Conservation (phyloP, 2,888 invertebrate genomes). For the Amorpha juglandis region DNA sequence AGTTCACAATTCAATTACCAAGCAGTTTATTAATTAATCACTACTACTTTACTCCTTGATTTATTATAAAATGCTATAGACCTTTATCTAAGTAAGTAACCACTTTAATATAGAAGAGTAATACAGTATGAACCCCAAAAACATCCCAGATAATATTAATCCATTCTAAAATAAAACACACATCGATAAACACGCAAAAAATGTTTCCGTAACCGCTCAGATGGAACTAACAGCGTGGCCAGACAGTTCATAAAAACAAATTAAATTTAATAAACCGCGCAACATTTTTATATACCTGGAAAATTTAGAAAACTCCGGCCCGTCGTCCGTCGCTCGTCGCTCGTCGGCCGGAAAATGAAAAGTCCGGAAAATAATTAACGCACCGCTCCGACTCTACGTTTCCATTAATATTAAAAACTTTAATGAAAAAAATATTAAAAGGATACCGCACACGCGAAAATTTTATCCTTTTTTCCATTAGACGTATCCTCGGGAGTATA, state of each 20-base stretch:
- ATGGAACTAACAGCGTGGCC: slow-evolving; percentile 55
- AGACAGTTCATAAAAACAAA: slow-evolving; percentile 66
- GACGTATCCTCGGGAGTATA: slow-evolving; percentile 58
- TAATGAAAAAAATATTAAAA: slow-evolving; percentile 84
- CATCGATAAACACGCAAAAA: slow-evolving; percentile 9
- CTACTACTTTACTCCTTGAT: too few species aligned
- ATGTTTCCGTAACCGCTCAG: slow-evolving; percentile 43
- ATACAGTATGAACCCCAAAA: neutral
- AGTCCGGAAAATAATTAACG: slow-evolving; percentile 76
- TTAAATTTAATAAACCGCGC: slow-evolving; percentile 61
- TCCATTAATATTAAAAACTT: slow-evolving; percentile 84
- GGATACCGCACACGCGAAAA: slow-evolving; percentile 59
- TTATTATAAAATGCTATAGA: too few species aligned
- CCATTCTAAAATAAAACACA: neutral
- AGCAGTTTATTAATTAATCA: too few species aligned
- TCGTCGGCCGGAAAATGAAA: slow-evolving; percentile 62
- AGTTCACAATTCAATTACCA: too few species aligned
- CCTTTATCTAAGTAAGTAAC: too few species aligned
- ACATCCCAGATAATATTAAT: neutral
- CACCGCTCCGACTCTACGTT: slow-evolving; percentile 60
- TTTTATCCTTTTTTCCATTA: slow-evolving; percentile 83
- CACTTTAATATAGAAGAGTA: neutral
- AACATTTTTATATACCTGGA: slow-evolving; percentile 39
- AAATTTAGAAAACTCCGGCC: slow-evolving; percentile 38
- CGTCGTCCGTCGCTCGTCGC: slow-evolving; percentile 8